phyloP scores from a whole-genome alignment of 1,140 invertebrate genomes.

The Lutraria rhynchaena region DNA sequence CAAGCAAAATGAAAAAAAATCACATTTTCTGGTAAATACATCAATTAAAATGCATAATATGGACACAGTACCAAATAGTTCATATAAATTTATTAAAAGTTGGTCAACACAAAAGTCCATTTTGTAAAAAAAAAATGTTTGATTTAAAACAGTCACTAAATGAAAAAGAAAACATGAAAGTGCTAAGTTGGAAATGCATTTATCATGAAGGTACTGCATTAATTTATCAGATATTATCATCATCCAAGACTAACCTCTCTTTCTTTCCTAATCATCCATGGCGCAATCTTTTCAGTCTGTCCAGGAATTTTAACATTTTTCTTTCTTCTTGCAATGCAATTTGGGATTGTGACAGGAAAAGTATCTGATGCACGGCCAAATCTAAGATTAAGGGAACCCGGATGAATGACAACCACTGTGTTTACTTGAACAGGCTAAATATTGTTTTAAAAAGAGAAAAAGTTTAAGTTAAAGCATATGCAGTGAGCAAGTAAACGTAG shows the following conservation, averaged over 20 bases:
- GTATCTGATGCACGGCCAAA: slow-evolving; percentile 95
- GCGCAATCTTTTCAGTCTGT: slow-evolving; percentile 81
- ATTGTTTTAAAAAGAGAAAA: slow-evolving; percentile 12
- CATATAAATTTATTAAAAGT: too few species aligned
- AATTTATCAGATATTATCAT: too few species aligned
- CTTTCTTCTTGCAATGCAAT: slow-evolving; percentile 90
- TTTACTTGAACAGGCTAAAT: slow-evolving; percentile 76
- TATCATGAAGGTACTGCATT: too few species aligned
- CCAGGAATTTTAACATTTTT: slow-evolving; percentile 71
- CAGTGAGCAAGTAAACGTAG: background rate
- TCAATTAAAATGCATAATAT: too few species aligned
- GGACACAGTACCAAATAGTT: too few species aligned
- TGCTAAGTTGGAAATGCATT: too few species aligned
- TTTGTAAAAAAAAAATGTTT: too few species aligned
- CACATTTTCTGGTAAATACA: too few species aligned
- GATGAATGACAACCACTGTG: slow-evolving; percentile 94
- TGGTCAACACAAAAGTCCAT: too few species aligned
- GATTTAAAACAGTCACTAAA: too few species aligned
- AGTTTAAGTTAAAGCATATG: slow-evolving; percentile 8
- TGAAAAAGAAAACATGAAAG: too few species aligned
- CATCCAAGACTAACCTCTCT: slow-evolving; percentile 65
- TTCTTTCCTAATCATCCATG: slow-evolving; percentile 80
- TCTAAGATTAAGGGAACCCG: slow-evolving; percentile 93
- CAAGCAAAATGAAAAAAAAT: too few species aligned
- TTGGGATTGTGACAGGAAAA: slow-evolving; percentile 91